phyloP scores from a whole-genome alignment of 2,888 invertebrate species.

The Allolobophora icterica region DNA sequence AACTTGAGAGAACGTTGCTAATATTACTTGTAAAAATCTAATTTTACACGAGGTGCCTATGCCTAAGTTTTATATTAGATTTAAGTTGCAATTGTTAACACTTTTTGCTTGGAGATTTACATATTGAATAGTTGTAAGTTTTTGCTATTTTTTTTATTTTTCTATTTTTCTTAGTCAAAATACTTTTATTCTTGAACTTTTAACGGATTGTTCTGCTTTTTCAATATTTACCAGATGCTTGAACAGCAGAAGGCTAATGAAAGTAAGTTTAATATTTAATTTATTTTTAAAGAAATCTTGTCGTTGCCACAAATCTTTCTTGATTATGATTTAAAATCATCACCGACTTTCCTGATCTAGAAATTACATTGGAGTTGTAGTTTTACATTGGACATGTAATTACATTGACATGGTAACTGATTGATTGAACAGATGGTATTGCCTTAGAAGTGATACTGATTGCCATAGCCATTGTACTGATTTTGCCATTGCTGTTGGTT shows the following conservation, averaged over 20 bases:
- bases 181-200: not conserved
- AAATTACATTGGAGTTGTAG: too few species aligned
- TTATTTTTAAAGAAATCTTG: not conserved
- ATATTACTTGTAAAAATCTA: too few species aligned
- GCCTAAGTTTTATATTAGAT: too few species aligned
- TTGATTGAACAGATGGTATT: not conserved
- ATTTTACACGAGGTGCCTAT: too few species aligned
- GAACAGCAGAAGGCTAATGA: constrained; percentile 6
- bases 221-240: not conserved
- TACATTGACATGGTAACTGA: not conserved
- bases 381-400: too few species aligned
- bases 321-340: not conserved
- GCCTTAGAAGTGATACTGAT: not conserved
- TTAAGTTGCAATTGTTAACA: too few species aligned
- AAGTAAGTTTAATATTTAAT: not conserved
- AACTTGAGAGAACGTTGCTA: too few species aligned
- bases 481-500: not conserved
- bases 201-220: not conserved
- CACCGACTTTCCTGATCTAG: not conserved
- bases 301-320: not conserved
- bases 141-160: too few species aligned
- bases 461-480: too few species aligned
- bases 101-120: too few species aligned
- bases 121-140: too few species aligned
- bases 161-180: not conserved